phyloP scores from a whole-genome alignment of 2,113 vertebrate genomes.

The Felis chaus region DNA sequence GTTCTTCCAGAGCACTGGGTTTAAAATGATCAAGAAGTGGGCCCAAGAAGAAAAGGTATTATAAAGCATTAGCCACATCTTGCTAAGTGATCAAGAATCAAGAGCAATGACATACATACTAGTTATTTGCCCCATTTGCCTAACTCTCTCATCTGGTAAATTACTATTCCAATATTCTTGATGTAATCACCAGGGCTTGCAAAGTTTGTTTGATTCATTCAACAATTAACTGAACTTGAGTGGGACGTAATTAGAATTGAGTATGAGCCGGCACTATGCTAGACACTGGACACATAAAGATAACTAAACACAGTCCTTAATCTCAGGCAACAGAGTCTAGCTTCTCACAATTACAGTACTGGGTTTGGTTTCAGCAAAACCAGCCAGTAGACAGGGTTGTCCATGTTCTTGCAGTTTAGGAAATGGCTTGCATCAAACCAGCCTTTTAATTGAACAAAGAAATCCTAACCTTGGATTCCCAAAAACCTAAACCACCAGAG shows the following conservation, averaged over 20 bases:
- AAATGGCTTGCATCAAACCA: background rate
- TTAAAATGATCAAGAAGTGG: background rate
- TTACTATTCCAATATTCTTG: background rate
- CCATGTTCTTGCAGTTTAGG: background rate
- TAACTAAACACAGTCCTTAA: background rate
- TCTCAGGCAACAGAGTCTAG: background rate
- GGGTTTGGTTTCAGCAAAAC: background rate
- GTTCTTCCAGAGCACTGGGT: background rate
- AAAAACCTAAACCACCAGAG: background rate
- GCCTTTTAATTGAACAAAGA: background rate
- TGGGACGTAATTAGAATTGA: constrained; percentile 1
- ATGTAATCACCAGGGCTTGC: background rate
- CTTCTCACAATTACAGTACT: background rate
- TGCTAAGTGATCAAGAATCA: background rate
- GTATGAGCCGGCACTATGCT: background rate
- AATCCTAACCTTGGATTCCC: background rate
- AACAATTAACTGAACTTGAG: constrained; percentile 11
- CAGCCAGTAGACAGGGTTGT: background rate
- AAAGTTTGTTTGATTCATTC: constrained; percentile 11
- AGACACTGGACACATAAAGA: background rate
- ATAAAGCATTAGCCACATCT: background rate
- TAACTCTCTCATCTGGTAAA: background rate
- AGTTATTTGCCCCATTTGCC: background rate
- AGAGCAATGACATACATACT: background rate
- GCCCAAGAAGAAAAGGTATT: background rate